Conservation (phyloP, 2,888 invertebrate genomes). For the Acanthococcus lagerstroemiae region DNA sequence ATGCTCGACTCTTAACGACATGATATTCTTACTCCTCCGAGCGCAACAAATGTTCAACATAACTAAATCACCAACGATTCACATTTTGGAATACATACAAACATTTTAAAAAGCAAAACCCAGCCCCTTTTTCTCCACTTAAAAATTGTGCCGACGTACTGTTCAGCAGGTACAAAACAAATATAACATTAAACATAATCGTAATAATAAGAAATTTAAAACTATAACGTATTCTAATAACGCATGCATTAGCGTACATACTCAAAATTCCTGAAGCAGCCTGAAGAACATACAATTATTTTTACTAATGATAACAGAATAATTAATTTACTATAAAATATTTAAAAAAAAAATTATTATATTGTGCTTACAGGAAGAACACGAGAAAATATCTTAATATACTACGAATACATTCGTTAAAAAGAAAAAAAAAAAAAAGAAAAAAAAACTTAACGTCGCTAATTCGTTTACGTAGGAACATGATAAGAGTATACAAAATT, state of each 20-base stretch:
- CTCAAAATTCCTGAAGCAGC: neutral
- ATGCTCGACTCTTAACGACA: no score
- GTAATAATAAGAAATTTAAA: neutral
- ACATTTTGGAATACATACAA: no score
- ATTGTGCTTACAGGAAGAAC: neutral
- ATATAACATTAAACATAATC: no score
- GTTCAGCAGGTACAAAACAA: no score
- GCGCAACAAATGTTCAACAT: no score
- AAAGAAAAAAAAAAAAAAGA: neutral
- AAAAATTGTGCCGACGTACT: no score
- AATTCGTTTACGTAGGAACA: slow-evolving; percentile 29
- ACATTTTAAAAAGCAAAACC: no score
- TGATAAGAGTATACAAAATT: slow-evolving; percentile 23
- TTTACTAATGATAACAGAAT: neutral
- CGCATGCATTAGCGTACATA: neutral
- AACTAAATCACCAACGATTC: no score
- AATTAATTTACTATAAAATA: neutral
- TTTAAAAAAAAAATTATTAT: neutral
- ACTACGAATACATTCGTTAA: slow-evolving; percentile 1
- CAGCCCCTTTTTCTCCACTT: no score
- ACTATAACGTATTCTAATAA: no score
- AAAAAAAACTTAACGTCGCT: slow-evolving; percentile 24
- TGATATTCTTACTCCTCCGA: no score
- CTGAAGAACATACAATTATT: neutral
- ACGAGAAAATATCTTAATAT: neutral